These are phyloP conservation scores for Distichodus sexfasciatus DNA, from an alignment of 2,797 vertebrate genomes.

Conservation along the genomic window DNA sequence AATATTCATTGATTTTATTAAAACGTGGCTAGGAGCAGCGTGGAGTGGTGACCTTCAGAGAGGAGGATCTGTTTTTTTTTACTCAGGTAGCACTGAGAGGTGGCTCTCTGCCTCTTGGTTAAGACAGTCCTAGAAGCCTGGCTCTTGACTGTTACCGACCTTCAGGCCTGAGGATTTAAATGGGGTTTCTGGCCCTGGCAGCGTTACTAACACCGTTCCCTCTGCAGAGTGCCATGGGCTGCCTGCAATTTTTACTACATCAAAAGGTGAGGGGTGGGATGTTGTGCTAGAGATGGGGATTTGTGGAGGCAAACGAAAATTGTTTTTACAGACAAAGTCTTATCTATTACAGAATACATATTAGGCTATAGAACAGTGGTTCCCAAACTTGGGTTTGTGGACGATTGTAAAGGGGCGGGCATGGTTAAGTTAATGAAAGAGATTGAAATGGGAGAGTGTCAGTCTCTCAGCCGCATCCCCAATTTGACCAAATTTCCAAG, in stretches of 20 bases:
- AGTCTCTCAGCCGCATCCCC: no score
- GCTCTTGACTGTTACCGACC: conserved; percentile 13
- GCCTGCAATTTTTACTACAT: not conserved
- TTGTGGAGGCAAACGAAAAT: not conserved
- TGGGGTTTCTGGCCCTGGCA: not conserved
- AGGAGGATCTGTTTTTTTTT: conserved; percentile 47
- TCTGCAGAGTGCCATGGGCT: not conserved
- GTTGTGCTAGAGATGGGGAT: conserved; percentile 37
- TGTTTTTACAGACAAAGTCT: not conserved
- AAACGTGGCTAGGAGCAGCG: conserved; percentile 69
- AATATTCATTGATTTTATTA: conserved; percentile 81
- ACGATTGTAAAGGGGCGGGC: no score
- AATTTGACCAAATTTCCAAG: no score
- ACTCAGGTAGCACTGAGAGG: conserved; percentile 53
- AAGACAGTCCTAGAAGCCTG: conserved; percentile 17
- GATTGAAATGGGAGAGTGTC: no score
- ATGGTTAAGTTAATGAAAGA: no score
- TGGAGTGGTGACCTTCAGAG: conserved; percentile 70
- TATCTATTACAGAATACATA: not conserved
- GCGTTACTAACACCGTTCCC: not conserved
- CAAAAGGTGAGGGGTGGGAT: conserved; percentile 34
- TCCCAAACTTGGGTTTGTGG: no score
- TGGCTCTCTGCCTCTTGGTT: conserved; percentile 16
- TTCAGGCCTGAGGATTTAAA: conserved; percentile 15
- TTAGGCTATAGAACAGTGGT: no score